Base-by-base conservation (phyloP, 2,113 vertebrate genomes). In the Carollia perspicillata region DNA sequence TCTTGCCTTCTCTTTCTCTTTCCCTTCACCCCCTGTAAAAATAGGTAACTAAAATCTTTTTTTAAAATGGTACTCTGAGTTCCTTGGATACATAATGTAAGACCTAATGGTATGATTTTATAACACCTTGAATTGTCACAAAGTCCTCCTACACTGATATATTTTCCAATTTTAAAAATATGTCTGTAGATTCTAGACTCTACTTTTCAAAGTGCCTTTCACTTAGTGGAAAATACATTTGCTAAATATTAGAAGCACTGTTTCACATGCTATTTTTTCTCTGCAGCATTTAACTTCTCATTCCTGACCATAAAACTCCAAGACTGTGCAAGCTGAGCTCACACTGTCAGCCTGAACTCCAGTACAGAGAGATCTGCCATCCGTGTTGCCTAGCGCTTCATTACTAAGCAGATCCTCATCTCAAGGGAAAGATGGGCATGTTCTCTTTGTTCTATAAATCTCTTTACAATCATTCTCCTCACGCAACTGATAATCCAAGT, bases 91-190 rank as follows among this genome's bases (percentile, higher is more conserved):
- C 18, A 79, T 17, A 79, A 74, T 35, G 78, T 90, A 79, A 65
- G 13, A 80, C 17, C 4, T 7, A 68, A 35, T 60, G 3, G 30
- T 42, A 2, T 68, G 8, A 26, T 86, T 85, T 12, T 30, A 8
- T 66, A 79, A 79, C 23, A 91, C 1, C 16, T 91, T 72, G 30
- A 30, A 75, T 93, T 87, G 12, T 80, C 42, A 89, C 1, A 51
- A 23, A 53, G 2, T 69, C 8, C n/a, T 79, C 30, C 16, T 68
- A 66, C 9, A 53, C 0, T 14, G 3, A 92, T 80, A 63, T 71
- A 42, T 55, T 28, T 92, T 87, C 30, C 10, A 35, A 33, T 75
- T 92, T 92, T 5, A 51, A 13, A 94, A 95, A 58, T 12, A 40
- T 26, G 42, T 60, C 68, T 74, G 3, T 47, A 51, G 6, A 60